Evolutionary conservation across 2,888 invertebrate species (phyloP).

Genomic region (Heliconius charithonia): DNA sequence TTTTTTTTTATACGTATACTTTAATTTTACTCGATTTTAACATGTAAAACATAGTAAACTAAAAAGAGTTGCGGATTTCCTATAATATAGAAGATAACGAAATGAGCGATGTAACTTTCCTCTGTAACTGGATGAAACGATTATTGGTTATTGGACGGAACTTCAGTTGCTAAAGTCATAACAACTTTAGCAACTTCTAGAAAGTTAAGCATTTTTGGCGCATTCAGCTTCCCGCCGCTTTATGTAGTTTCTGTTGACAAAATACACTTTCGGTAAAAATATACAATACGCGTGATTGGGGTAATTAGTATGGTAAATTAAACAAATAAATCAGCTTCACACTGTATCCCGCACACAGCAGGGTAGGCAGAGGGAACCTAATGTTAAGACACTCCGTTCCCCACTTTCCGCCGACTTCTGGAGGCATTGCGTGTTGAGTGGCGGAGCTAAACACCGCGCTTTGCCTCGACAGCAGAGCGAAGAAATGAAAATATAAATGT

Average conservation of each 20-base stretch:
- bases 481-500: no score
- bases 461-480: no score
- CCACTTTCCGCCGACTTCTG: no score
- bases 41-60: background rate
- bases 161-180: slow-evolving; percentile 33
- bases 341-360: no score
- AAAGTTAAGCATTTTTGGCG: slow-evolving; percentile 29
- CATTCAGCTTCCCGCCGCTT: slow-evolving; percentile 11
- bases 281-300: background rate
- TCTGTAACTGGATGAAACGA: slow-evolving; percentile 28
- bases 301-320: background rate
- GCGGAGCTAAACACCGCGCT: no score
- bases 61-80: slow-evolving; percentile 1
- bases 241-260: slow-evolving; percentile 16
- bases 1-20: background rate
- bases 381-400: no score
- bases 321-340: no score
- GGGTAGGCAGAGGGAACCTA: no score
- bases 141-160: slow-evolving; percentile 36
- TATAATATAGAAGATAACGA: slow-evolving; percentile 5
- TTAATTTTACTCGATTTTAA: background rate
- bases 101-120: slow-evolving; percentile 25
- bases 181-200: slow-evolving; percentile 31
- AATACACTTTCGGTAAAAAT: background rate
- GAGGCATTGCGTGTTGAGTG: no score